Base-by-base conservation (phyloP, 2,113 vertebrate genomes). In the Emydura subglobosa region DNA sequence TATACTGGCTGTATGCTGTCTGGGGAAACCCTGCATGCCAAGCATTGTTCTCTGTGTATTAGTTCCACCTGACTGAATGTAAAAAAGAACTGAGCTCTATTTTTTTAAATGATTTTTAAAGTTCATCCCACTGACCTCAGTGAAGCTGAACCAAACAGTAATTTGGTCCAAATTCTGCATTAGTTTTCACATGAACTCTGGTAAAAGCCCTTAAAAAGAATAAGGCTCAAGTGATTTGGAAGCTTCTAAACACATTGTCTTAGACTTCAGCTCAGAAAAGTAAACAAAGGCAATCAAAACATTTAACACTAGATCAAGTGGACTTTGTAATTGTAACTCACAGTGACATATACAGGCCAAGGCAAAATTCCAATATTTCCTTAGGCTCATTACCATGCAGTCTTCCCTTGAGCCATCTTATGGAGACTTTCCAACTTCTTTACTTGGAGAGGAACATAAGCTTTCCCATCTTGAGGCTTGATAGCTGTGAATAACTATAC, bases 181-280 rank as follows among this genome's bases (percentile, higher is more conserved):
- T 90, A 87, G 87, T 96, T 91, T 97, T 95, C 79, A 85, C n/a
- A 85, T 49, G 10, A 92, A 95, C 29, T 86, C 22, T 31, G 81
- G 57, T 76, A 87, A 92, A 83, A 91, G 54, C 17, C 80, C 82
- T 87, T 22, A 74, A 27, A 31, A 0, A 57, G 72, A 88, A 50
- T 65, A 72, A 91, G 42, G 11, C 61, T 95, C 88, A 2, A 78
- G 42, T 54, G 47, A 24, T 82, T 72, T 34, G 11, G 79, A 94
- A 97, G 61, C 59, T 72, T 93, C 88, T 95, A 94, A 96, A 88
- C 83, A 50, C 51, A 74, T 2, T 85, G 86, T 86, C 49, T 94
- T 83, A 86, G 76, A 89, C 74, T 79, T 31, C 79, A 74, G 47
- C 76, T 95, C 85, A 86, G 68, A 87, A 87, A 92, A 86, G 72